Conservation (phyloP, 2,888 invertebrate genomes). For the Cetonia aurata region DNA sequence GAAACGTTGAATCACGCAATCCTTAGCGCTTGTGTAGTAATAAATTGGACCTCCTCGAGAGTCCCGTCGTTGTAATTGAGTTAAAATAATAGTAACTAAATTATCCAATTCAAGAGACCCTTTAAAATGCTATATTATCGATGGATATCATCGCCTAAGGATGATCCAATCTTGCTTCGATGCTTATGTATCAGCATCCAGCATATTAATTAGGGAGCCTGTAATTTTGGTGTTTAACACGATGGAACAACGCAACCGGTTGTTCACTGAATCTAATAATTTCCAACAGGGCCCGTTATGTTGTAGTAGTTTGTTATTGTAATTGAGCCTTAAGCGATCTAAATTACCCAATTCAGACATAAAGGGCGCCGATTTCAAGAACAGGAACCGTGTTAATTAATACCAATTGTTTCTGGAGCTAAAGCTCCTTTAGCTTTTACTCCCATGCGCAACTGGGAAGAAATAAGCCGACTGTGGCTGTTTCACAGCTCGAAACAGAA, state of each 20-base stretch:
- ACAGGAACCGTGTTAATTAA: constrained; percentile 44
- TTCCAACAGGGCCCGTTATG: neutral
- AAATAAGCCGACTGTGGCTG: neutral
- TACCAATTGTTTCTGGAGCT: constrained; percentile 41
- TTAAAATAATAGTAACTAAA: constrained; percentile 14
- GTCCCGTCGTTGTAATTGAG: constrained; percentile 11
- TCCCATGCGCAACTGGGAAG: neutral
- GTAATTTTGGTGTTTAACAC: no score
- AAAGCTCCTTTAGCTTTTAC: neutral
- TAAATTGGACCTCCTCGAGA: constrained; percentile 16
- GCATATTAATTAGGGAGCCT: no score
- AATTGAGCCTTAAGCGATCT: constrained; percentile 32
- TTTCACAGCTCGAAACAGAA: neutral
- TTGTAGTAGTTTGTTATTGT: constrained; percentile 16
- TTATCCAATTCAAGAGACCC: constrained; percentile 29
- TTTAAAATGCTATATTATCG: neutral
- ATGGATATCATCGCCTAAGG: neutral
- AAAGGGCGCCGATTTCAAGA: constrained; percentile 34
- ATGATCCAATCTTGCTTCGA: no score
- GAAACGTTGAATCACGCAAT: neutral
- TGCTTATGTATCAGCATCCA: no score
- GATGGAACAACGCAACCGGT: neutral
- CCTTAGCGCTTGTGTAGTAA: neutral
- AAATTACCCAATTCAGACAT: constrained; percentile 43
- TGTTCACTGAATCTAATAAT: constrained; percentile 14